These are phyloP conservation scores for Entomobrya multifasciata DNA, from an alignment of 2,888 invertebrate genomes.

Conservation along the genomic window DNA sequence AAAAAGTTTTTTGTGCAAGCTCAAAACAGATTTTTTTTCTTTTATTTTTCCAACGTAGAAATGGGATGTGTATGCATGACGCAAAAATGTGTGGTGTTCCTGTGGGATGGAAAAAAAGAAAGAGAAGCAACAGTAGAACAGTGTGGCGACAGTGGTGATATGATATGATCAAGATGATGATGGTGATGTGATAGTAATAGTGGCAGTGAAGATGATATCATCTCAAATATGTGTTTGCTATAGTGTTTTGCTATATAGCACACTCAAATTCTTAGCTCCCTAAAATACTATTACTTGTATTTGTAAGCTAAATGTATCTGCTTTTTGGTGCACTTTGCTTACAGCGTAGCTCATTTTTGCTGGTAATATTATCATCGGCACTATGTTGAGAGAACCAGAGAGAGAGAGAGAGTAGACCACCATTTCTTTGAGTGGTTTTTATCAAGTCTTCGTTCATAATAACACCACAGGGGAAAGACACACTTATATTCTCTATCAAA, in stretches of 20 bases:
- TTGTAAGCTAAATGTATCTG: too few relatives aligned
- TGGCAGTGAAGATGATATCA: slow-evolving; percentile 24
- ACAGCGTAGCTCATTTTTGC: too few relatives aligned
- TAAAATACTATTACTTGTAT: not conserved
- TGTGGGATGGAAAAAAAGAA: not conserved
- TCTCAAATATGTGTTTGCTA: slow-evolving; percentile 6
- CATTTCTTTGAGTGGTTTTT: slow-evolving; percentile 49
- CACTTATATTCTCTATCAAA: not conserved
- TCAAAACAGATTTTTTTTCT: not conserved
- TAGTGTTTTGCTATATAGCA: not conserved
- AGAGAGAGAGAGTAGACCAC: slow-evolving; percentile 20
- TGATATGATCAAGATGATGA: slow-evolving; percentile 31
- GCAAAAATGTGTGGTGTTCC: not conserved
- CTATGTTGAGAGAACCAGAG: not conserved
- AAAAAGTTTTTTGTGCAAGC: not conserved
- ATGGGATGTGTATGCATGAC: too few relatives aligned
- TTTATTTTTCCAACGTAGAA: not conserved
- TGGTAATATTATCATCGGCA: not conserved
- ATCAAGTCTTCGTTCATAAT: slow-evolving; percentile 44
- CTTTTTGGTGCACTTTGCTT: not conserved
- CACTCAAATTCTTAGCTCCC: not conserved
- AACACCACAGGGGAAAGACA: slow-evolving; percentile 41
- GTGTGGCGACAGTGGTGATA: slow-evolving; percentile 23
- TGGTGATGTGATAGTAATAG: slow-evolving; percentile 25
- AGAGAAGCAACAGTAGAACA: slow-evolving; percentile 24